phyloP scores from a whole-genome alignment of 2,113 vertebrate genomes.

The Calypte anna region DNA sequence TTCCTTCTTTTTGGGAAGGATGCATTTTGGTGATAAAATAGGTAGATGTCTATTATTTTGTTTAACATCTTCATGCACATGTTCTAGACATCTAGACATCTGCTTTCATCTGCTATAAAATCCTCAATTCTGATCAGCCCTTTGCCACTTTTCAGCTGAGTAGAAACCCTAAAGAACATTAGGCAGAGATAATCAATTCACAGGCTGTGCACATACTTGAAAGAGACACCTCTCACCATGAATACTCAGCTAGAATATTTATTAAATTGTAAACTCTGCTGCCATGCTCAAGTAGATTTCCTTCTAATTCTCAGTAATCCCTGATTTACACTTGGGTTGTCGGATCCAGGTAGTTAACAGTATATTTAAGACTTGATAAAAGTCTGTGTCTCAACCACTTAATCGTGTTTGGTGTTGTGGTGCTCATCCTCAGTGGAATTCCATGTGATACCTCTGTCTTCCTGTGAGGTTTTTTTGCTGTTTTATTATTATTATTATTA shows the following conservation, averaged over 20 bases:
- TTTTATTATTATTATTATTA: not conserved
- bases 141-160: not conserved
- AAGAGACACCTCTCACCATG: not conserved
- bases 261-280: constrained; percentile 16
- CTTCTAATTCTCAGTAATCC: constrained; percentile 33
- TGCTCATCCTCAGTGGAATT: not conserved
- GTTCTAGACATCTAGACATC: not conserved
- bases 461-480: not conserved
- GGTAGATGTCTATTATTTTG: not conserved
- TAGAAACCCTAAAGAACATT: not conserved
- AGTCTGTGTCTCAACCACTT: not conserved
- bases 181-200: constrained; percentile 27
- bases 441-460: not conserved
- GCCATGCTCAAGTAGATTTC: constrained; percentile 44
- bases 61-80: not conserved
- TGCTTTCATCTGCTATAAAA: not conserved
- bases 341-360: not conserved
- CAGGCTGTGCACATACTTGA: constrained; percentile 36
- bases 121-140: not conserved
- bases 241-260: constrained; percentile 41
- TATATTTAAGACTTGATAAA: not conserved
- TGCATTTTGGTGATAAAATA: not conserved
- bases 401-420: not conserved
- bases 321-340: not conserved
- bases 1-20: not conserved